Conservation (phyloP, 2,888 invertebrate genomes). For the Polietes domitor region DNA sequence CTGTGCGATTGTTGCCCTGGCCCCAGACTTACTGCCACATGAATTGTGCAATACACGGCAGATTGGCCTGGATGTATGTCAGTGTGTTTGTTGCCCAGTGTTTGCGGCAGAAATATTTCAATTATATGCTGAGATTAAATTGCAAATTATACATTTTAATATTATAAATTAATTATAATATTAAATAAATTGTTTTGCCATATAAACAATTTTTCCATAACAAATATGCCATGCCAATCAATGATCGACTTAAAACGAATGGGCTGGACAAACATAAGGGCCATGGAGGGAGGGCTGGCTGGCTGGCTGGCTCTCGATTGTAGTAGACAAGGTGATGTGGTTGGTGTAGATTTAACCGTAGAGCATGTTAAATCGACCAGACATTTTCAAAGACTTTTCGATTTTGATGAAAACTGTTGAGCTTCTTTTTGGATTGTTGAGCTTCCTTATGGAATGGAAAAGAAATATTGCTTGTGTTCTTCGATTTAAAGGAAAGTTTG, state of each 20-base stretch:
- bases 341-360: no score
- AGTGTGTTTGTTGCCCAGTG: slow-evolving; percentile 12
- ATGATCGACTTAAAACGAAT: background rate
- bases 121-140: slow-evolving; percentile 64
- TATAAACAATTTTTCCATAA: slow-evolving; percentile 1
- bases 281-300: no score
- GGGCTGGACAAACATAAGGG: background rate
- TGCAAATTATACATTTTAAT: slow-evolving; percentile 64
- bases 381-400: no score
- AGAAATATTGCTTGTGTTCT: no score
- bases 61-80: slow-evolving; percentile 1
- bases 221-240: background rate
- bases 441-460: no score
- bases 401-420: no score
- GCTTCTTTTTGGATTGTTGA: no score
- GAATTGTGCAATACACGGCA: background rate
- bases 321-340: no score
- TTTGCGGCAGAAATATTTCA: slow-evolving; percentile 53
- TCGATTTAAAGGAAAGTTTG: no score
- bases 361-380: no score
- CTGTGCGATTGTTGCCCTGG: slow-evolving; percentile 32
- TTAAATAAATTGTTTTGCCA: slow-evolving; percentile 50
- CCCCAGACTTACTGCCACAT: background rate
- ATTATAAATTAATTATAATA: slow-evolving; percentile 62
- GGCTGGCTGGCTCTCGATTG: no score